phyloP scores from a whole-genome alignment of 2,888 invertebrate species.

The Liodrosophila aerea region DNA sequence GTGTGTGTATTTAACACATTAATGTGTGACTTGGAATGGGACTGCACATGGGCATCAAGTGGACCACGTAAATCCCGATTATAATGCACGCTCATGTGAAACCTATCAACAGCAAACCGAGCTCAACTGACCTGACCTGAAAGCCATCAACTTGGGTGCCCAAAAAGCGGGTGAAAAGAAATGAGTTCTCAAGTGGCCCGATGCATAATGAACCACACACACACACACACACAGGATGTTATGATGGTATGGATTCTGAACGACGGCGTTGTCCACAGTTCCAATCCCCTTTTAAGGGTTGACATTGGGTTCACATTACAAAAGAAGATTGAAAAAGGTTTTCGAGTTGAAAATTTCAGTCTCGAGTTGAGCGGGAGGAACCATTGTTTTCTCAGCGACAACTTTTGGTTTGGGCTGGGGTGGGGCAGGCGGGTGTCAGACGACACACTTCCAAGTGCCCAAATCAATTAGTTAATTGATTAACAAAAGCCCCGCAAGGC shows the following conservation, averaged over 20 bases:
- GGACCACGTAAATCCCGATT: conserved; percentile 69
- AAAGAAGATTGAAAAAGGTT: conserved; percentile 41
- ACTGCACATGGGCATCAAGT: conserved; percentile 53
- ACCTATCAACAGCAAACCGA: conserved; percentile 44
- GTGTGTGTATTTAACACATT: conserved; percentile 68
- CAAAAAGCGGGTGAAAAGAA: conserved; percentile 54
- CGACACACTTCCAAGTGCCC: conserved; percentile 67
- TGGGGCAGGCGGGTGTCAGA: conserved; percentile 37
- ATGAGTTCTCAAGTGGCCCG: conserved; percentile 65
- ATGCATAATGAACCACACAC: conserved; percentile 70
- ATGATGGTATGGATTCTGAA: conserved; percentile 42
- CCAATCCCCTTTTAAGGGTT: conserved; percentile 55
- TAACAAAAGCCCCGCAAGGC: conserved; percentile 52
- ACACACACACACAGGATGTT: too few relatives aligned
- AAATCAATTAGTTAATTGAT: conserved; percentile 80
- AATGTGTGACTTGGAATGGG: conserved; percentile 39
- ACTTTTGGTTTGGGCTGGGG: background rate
- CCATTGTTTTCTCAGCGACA: conserved; percentile 35
- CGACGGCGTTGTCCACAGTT: conserved; percentile 40
- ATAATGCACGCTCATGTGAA: conserved; percentile 70
- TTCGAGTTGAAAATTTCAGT: conserved; percentile 36
- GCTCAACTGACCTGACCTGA: conserved; percentile 19
- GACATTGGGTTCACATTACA: conserved; percentile 59
- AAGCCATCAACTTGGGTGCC: conserved; percentile 5
- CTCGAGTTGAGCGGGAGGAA: conserved; percentile 62